A percentile compares a stretch with the other conserved stretches of the same genome.
Evolutionary conservation across 64 coral and sea anemone species (phyloP).

Genomic region (Montipora foliosa): DNA sequence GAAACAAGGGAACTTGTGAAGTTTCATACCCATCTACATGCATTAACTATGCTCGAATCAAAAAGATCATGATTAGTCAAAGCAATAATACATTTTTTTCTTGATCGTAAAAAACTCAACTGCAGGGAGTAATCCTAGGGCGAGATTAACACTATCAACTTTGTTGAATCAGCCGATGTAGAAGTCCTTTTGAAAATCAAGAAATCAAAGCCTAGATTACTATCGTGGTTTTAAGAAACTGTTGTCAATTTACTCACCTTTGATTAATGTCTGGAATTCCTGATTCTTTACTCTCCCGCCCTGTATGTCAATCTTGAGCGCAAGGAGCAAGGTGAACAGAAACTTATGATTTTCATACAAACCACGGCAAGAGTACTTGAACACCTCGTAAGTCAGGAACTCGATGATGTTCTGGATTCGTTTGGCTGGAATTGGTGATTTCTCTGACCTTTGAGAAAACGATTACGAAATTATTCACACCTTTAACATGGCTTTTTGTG

Average conservation of each 20-base stretch:
- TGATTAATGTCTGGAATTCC: slow-evolving; percentile 94
- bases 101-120: no score
- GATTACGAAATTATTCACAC: not conserved
- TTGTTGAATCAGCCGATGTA: no score
- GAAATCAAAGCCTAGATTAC: not conserved
- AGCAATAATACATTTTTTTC: no score
- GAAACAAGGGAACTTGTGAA: no score
- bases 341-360: slow-evolving; percentile 99
- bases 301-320: slow-evolving; percentile 99
- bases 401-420: slow-evolving; percentile 99
- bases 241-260: slow-evolving; percentile 49
- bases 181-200: no score
- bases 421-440: slow-evolving; percentile 96
- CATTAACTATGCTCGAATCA: no score
- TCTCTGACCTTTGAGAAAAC: slow-evolving; percentile 73
- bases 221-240: not conserved
- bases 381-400: slow-evolving; percentile 95
- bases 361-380: slow-evolving; percentile 94
- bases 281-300: slow-evolving; percentile 79
- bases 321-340: slow-evolving; percentile 91
- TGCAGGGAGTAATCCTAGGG: no score
- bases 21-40: no score
- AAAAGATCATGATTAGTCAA: no score
- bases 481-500: not conserved
- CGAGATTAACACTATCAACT: no score